phyloP scores from a whole-genome alignment of 2,113 vertebrate genomes.

The Anser brachyrhynchus region DNA sequence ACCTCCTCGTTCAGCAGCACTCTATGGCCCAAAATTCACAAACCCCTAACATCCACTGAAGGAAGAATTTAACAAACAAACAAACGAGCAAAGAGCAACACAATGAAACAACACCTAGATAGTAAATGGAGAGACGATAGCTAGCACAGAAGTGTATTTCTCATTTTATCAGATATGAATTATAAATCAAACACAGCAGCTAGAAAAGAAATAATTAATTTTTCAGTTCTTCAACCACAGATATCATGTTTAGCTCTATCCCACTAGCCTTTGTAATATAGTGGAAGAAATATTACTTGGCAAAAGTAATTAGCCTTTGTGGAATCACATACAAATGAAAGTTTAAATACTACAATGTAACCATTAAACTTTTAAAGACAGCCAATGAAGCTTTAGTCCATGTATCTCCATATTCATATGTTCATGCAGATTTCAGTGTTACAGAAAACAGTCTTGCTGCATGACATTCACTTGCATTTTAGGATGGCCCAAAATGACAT shows the following conservation, averaged over 20 bases:
- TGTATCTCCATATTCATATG: neutral
- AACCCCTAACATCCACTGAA: neutral
- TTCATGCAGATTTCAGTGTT: neutral
- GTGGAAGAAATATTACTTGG: conserved; percentile 4
- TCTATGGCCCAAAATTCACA: neutral
- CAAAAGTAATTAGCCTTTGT: neutral
- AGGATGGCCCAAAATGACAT: neutral
- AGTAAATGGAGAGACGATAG: neutral
- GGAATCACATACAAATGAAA: conserved; percentile 18
- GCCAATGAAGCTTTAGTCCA: neutral
- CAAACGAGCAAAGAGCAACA: neutral
- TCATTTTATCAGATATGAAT: conserved; percentile 34
- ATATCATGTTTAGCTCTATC: conserved; percentile 1
- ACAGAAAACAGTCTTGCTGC: neutral
- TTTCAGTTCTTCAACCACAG: conserved; percentile 9
- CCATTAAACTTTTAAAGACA: conserved; percentile 32
- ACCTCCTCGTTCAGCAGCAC: neutral
- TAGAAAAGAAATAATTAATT: conserved; percentile 36
- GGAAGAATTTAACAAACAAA: neutral
- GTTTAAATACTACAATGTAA: conserved; percentile 49
- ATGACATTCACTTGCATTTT: neutral
- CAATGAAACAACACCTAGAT: neutral
- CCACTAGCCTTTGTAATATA: neutral
- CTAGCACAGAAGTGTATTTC: neutral
- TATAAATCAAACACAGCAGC: conserved; percentile 53